Percentiles rank a stretch among this genome's conserved stretches.
These are phyloP conservation scores for Stenodema calcarata DNA, from an alignment of 2,888 invertebrate genomes.

Conservation along the genomic window DNA sequence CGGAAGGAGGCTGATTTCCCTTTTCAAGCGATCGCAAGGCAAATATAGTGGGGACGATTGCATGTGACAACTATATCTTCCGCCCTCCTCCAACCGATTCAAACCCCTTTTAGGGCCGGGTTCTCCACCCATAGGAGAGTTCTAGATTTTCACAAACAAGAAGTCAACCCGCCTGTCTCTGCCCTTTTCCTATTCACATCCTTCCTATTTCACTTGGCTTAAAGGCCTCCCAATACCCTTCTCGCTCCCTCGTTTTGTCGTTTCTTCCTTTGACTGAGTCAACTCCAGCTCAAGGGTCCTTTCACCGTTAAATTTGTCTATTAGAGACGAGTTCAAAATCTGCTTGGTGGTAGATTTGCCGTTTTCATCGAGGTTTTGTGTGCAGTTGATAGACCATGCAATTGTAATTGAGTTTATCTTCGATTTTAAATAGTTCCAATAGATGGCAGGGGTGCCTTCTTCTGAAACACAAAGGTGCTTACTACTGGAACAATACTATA, in stretches of 20 bases:
- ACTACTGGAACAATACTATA: too few relatives aligned
- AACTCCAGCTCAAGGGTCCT: conserved; percentile 9
- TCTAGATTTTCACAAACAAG: conserved; percentile 36
- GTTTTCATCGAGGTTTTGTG: too few relatives aligned
- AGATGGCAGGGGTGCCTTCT: too few relatives aligned
- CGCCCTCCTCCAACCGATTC: conserved; percentile 21
- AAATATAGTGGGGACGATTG: conserved; percentile 46
- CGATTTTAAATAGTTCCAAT: too few relatives aligned
- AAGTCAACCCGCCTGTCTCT: neutral
- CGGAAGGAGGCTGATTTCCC: conserved; percentile 18
- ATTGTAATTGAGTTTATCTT: too few relatives aligned
- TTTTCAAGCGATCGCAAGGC: conserved; percentile 11
- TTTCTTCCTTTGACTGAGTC: conserved; percentile 44
- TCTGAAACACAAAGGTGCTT: too few relatives aligned
- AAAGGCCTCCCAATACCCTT: conserved; percentile 31
- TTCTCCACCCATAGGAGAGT: neutral
- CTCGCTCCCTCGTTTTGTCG: neutral
- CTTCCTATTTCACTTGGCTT: conserved; percentile 45
- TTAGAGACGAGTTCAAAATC: neutral
- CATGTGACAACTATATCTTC: conserved; percentile 47
- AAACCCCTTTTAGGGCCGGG: neutral
- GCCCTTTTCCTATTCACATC: conserved; percentile 37
- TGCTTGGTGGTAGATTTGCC: too few relatives aligned
- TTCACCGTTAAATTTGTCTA: neutral
- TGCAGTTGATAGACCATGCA: too few relatives aligned